Base-by-base conservation (phyloP, 1,140 invertebrate species). In the Drosophila kurseongensis region DNA sequence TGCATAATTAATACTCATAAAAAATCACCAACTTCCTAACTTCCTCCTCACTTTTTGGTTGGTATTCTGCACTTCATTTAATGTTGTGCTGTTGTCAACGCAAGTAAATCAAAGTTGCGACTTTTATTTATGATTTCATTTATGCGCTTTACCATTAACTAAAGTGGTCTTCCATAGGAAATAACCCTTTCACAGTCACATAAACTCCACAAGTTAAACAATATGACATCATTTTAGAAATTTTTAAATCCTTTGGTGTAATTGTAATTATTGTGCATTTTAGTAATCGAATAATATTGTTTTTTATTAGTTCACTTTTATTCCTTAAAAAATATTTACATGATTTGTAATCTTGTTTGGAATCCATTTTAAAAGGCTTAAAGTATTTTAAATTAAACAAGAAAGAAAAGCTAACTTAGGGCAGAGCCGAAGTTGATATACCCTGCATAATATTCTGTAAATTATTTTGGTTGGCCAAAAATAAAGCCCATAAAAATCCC, bases 61-160 rank as follows among this genome's bases (percentile, higher is more conserved):
- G 35, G 44, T 40, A 57, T 80, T 61, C 58, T 77, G 73, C 83
- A 83, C 84, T 88, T 89, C 78, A 78, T 88, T 89, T 84, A 89
- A 83, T 83, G 84, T 88, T 67, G 52, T 78, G 47, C 75, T 52
- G 47, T 65, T 82, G 79, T 72, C 75, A 71, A 54, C 50, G 66
- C 66, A 75, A 79, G 69, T 83, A 82, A 88, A 86, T 86, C 79
- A 88, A 68, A 82, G 67, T 52, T 78, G 75, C 71, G 52, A 41
- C 62, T 76, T 78, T 73, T 83, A 83, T 88, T 89, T 89, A 86
- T 77, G 84, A 80, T 88, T 77, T 73, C 62, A 69, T 83, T 81
- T 54, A 44, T 66, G 47, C 32, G 63, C 45, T 65, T 40, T 45
- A 36, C 78, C 80, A 80, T 86, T 86, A 79, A 73, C 65, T 73